These are phyloP conservation scores for Leptinotarsa rubiginosa DNA, from an alignment of 2,888 invertebrate species.

Conservation along the genomic window DNA sequence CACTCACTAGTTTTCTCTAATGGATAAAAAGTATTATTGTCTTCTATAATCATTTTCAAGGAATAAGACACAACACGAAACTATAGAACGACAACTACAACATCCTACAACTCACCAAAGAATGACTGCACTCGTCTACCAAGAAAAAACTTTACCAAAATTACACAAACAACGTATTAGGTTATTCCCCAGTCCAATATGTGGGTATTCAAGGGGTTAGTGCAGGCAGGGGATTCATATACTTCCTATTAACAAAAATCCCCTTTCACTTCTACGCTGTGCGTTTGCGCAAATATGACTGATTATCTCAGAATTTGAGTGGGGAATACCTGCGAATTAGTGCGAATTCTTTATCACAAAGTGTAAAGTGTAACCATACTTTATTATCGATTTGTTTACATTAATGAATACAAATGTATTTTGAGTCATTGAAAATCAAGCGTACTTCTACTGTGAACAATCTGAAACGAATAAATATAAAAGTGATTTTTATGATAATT, in stretches of 20 bases:
- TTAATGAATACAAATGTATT: too few species aligned
- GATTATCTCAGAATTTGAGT: too few species aligned
- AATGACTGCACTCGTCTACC: slow-evolving; percentile 24
- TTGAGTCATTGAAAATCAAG: too few species aligned
- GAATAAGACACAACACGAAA: slow-evolving; percentile 4
- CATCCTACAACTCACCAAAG: slow-evolving; percentile 30
- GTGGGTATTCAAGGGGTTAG: slow-evolving; percentile 33
- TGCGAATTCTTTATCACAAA: too few species aligned
- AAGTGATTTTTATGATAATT: too few species aligned
- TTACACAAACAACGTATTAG: slow-evolving; percentile 40
- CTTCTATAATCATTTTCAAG: slow-evolving; percentile 27
- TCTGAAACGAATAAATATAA: too few species aligned
- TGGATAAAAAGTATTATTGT: slow-evolving; percentile 27
- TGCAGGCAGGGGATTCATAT: slow-evolving; percentile 38
- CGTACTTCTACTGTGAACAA: too few species aligned
- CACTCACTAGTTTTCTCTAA: slow-evolving; percentile 36
- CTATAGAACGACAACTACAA: not conserved
- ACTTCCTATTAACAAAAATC: slow-evolving; percentile 41
- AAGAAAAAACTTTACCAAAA: slow-evolving; percentile 23
- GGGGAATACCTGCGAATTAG: too few species aligned
- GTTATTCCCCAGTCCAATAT: slow-evolving; percentile 50
- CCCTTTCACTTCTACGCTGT: slow-evolving; percentile 32
- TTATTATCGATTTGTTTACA: too few species aligned
- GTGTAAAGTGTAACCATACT: too few species aligned
- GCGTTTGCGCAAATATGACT: not conserved